Base-by-base conservation (phyloP, 2,113 vertebrate genomes). In the Pterocles burchelli region DNA sequence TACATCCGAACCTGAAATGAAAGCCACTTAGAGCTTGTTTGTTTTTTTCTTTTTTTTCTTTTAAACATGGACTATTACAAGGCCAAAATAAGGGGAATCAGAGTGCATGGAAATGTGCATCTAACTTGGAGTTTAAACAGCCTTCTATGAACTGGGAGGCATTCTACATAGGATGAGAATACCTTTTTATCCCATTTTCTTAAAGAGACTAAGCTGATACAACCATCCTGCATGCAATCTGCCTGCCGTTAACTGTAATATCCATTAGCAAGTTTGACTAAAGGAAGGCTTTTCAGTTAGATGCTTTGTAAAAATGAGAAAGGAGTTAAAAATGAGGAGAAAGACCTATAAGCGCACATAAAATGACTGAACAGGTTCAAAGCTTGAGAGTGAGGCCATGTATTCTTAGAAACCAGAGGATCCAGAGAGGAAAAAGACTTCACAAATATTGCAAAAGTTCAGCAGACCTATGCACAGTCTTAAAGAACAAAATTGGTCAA, bases 41-140 rank as follows among this genome's bases (percentile, higher is more conserved):
- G 1, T 3, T 18, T 57, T 34, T 21, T 49, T 14, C 14, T 6
- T 1, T 17, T 7, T 2, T n/a, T 58, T 33, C 1, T n/a, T 81
- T 90, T 49, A 62, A 57, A 61, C 3, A 10, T 3, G 3, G 13
- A 29, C 33, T 70, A 11, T 25, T 77, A 20, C 8, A 72, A 85
- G 71, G 67, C 1, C 38, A 41, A 75, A 90, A 62, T 20, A 70
- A 4, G 4, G 3, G 33, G 46, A 88, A 66, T 66, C 24, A 45
- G 13, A 33, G 5, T 45, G 10, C 17, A 74, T 62, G 6, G 11
- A 66, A 41, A 85, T 31, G 11, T 49, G 3, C 21, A 41, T 51
- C 13, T 67, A 62, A 24, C 5, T 11, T 65, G 29, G 25, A 65
- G 9, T 43, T 86, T 36, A 46, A 72, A 26, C 8, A 61, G 20